A percentile compares a stretch with the other conserved stretches of the same genome.
Conservation (phyloP, 1,140 invertebrate genomes). For the Lanistes nyassanus region DNA sequence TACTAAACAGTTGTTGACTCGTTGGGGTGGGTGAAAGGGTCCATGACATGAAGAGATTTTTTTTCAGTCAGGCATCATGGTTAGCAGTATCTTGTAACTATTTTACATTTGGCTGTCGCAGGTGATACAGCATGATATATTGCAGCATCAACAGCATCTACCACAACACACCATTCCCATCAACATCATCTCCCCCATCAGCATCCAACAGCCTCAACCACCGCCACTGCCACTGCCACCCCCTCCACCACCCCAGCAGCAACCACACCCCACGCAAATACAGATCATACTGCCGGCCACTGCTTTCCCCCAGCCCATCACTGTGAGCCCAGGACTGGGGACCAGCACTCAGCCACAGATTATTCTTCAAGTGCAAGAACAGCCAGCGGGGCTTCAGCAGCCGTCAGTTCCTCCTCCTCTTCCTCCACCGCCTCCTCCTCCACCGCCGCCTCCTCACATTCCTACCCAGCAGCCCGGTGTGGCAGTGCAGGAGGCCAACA, state of each 20-base stretch:
- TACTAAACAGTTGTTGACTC: too few relatives aligned
- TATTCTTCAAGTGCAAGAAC: conserved; percentile 22
- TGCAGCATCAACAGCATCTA: conserved; percentile 11
- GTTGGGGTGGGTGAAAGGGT: too few relatives aligned
- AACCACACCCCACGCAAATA: conserved; percentile 25
- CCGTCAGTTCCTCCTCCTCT: conserved; percentile 2
- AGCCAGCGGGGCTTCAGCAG: too few relatives aligned
- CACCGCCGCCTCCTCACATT: conserved; percentile 8
- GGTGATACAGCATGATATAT: conserved; percentile 13
- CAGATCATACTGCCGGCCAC: conserved; percentile 28
- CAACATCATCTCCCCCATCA: conserved; percentile 26
- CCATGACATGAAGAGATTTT: too few relatives aligned
- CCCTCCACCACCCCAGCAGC: neutral
- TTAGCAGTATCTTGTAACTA: too few relatives aligned
- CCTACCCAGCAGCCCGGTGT: too few relatives aligned
- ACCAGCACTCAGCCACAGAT: conserved; percentile 18
- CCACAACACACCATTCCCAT: conserved; percentile 8
- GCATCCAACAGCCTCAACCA: conserved; percentile 11
- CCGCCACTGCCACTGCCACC: conserved; percentile 12
- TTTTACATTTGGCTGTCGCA: neutral
- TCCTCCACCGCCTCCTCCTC: neutral
- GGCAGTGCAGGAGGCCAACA: conserved; percentile 1
- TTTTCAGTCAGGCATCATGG: too few relatives aligned
- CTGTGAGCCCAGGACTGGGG: neutral
- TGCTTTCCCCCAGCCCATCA: conserved; percentile 3